Conservation (phyloP, 2,888 invertebrate genomes). For the Leptarthrus brevirostris region DNA sequence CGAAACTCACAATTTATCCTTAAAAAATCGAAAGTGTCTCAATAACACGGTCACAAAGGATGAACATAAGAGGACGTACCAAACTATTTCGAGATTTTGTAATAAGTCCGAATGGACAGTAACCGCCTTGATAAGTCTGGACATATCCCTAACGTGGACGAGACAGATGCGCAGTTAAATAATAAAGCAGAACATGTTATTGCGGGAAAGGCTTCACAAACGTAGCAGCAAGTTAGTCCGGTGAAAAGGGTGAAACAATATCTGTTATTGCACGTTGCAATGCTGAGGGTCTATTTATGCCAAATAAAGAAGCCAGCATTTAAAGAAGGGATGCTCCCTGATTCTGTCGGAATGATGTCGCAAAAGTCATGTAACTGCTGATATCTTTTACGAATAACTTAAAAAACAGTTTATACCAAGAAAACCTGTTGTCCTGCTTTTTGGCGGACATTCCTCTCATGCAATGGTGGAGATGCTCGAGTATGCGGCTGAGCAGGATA, state of each 20-base stretch:
- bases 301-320: not conserved
- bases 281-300: not conserved
- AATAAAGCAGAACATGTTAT: not conserved
- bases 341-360: not conserved
- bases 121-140: too few relatives aligned
- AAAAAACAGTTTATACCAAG: not conserved
- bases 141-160: not conserved
- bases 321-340: not conserved
- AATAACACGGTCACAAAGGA: too few relatives aligned
- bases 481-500: not conserved
- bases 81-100: too few relatives aligned
- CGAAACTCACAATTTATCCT: too few relatives aligned
- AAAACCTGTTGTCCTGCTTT: not conserved
- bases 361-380: not conserved
- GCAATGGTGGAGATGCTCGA: not conserved
- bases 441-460: not conserved
- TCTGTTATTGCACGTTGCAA: not conserved
- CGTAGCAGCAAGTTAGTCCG: not conserved
- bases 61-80: too few relatives aligned
- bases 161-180: not conserved
- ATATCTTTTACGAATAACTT: not conserved
- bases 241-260: not conserved
- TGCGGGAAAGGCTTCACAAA: not conserved
- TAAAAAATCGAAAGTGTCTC: too few relatives aligned
- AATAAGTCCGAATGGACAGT: too few relatives aligned